Base-by-base conservation (phyloP, 2,113 vertebrate genomes). In the Pelecanoides urinatrix region DNA sequence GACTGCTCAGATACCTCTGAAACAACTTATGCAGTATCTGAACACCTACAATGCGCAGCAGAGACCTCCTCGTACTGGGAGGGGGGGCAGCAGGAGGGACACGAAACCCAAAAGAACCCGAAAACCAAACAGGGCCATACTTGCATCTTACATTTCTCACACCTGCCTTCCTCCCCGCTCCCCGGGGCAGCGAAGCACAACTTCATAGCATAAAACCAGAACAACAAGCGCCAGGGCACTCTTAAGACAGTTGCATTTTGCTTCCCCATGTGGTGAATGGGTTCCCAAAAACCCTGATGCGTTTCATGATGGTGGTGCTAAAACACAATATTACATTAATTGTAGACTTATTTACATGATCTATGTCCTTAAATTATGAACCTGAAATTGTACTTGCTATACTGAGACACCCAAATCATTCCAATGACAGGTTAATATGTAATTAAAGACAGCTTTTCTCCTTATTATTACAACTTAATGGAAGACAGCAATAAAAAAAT, bases 371-470 rank as follows among this genome's bases (percentile, higher is more conserved):
- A 82, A 77, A 89, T 74, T 63, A 81, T 32, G 58, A 78, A 84
- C 30, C 53, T 89, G 52, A 96, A 96, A 90, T 72, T 53, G 38
- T 63, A 87, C 40, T 61, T 70, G 62, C 32, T 56, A 44, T 27
- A 82, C 70, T 36, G 56, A 95, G 92, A 86, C 81, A 96, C 23
- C 3, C 36, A 92, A 84, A 94, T 84, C 67, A 86, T 78, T 95
- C 72, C 59, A 88, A 21, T 88, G 73, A 84, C 88, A 86, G 36
- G 53, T 58, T 87, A 97, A 88, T 20, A 38, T 17, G 68, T 71
- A 92, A 94, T 92, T 92, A 96, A 90, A 95, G 80, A 44, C 20
- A 92, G 44, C 16, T 94, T 67, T 92, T 78, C 74, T 90, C 79
- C 34, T 59, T 71, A 84, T 77, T 94, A 88, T 86, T 82, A 82